A percentile compares a stretch with the other conserved stretches of the same genome.
Conservation (phyloP, 2,888 invertebrate species). For the Chesias legatella region DNA sequence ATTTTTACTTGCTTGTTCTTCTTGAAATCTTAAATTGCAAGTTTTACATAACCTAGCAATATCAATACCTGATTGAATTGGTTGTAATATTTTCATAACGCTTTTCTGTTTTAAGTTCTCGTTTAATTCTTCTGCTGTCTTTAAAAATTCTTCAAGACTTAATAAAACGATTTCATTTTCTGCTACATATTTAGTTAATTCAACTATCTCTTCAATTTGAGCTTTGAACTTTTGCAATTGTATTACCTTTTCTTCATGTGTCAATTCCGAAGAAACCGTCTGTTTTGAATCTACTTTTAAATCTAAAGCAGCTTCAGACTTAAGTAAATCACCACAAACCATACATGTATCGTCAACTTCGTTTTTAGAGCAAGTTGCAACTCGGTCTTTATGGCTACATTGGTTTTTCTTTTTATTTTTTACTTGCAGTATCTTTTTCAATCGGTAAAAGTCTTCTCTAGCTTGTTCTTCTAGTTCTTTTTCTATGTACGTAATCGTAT, state of each 20-base stretch:
- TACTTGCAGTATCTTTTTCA: slow-evolving; percentile 38
- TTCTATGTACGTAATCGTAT: slow-evolving; percentile 37
- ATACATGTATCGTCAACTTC: slow-evolving; percentile 18
- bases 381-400: not conserved
- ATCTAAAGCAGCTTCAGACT: not conserved
- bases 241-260: slow-evolving; percentile 9
- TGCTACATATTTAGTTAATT: slow-evolving; percentile 32
- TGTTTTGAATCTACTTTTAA: not conserved
- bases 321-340: slow-evolving; percentile 13
- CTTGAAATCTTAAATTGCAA: slow-evolving; percentile 7
- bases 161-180: slow-evolving; percentile 22
- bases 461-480: slow-evolving; percentile 39
- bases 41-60: slow-evolving; percentile 2
- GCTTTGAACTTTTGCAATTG: slow-evolving; percentile 32
- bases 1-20: slow-evolving; percentile 1
- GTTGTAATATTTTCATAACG: not conserved
- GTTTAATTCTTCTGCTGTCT: slow-evolving; percentile 32
- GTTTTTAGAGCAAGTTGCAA: slow-evolving; percentile 4
- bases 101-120: slow-evolving; percentile 22
- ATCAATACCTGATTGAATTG: slow-evolving; percentile 1
- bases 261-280: not conserved
- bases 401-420: slow-evolving; percentile 25
- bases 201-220: slow-evolving; percentile 34
- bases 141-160: slow-evolving; percentile 33
- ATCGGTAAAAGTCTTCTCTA: slow-evolving; percentile 43